These are phyloP conservation scores for Theristicus caerulescens DNA, from an alignment of 2,113 vertebrate genomes.

Conservation along the genomic window DNA sequence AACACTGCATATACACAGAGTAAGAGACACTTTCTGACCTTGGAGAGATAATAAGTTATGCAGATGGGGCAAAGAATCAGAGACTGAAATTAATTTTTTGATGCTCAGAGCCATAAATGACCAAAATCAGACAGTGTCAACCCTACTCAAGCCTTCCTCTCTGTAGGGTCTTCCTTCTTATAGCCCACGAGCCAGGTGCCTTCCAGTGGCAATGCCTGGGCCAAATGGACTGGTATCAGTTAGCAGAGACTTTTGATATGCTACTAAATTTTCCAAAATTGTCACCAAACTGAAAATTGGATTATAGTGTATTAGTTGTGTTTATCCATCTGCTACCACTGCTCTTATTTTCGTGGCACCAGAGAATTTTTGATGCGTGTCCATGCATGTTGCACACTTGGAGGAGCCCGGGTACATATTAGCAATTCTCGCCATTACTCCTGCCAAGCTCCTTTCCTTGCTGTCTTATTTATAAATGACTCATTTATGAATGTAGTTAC, in stretches of 20 bases:
- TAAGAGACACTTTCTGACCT: background rate
- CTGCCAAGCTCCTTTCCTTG: background rate
- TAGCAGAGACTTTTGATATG: background rate
- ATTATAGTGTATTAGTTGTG: background rate
- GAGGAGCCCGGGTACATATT: background rate
- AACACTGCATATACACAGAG: background rate
- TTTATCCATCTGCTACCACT: background rate
- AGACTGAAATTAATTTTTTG: background rate
- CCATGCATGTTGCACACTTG: background rate
- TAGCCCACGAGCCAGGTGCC: background rate
- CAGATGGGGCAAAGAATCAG: background rate
- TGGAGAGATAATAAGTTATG: background rate
- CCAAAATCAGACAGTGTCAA: background rate
- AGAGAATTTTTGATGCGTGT: background rate
- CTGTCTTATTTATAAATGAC: background rate
- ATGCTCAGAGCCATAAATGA: background rate
- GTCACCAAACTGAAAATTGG: background rate
- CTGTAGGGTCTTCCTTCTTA: background rate
- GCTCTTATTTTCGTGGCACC: background rate
- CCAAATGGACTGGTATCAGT: fast-evolving
- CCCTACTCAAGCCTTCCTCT: background rate
- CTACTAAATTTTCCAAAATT: background rate
- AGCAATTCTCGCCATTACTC: background rate
- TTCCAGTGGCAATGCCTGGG: background rate
- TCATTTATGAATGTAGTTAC: background rate